Evolutionary conservation across 2,113 vertebrate genomes (phyloP), one percentile per base, ranked within the genome.

Genomic region (Meleagris gallopavo): DNA sequence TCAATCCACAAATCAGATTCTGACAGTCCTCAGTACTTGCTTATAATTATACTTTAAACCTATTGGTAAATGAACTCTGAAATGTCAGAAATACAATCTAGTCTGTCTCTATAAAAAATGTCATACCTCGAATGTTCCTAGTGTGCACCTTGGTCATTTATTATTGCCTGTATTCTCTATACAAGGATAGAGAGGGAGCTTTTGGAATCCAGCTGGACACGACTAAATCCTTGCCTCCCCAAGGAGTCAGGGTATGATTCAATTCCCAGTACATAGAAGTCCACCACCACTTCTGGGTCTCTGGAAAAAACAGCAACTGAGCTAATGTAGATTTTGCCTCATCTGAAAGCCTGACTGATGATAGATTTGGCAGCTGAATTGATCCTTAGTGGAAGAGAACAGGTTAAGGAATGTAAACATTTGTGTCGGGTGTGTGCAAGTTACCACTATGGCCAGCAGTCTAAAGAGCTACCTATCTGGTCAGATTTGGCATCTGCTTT

Each of bases 81-180:
- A 73, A 52, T 46, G 38, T 40, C 60, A n/a, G 40, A 55, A 67
- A 48, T 46, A 13, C 43, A 24, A 48, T 14, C 8, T 29, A 60
- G 10, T n/a, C 74, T 57, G 36, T 62, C 40, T 57, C 20, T 57
- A 4, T 80, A 20, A 30, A 67, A 76, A 57, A 66, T n/a, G 13
- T 12, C 1, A 0, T 80, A 30, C 27, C 24, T 46, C 71, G 32
- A 57, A 61, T 2, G 0, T 50, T 66, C 32, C n/a, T 15, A n/a
- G 5, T 38, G 5, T 61, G 7, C 64, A 78, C 30, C n/a, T 40
- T 43, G 2, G 12, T 73, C 41, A 11, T 29, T n/a, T 32, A 27
- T 27, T 65, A 15, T 25, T 60, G 55, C 32, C 25, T 25, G 21
- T 83, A 29, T 52, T 45, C 34, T 54, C 9, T 54, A 11, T 36